A percentile compares a stretch with the other conserved stretches of the same genome.
Conservation (phyloP, 2,113 vertebrate genomes). For the Sporophila hypoxantha region DNA sequence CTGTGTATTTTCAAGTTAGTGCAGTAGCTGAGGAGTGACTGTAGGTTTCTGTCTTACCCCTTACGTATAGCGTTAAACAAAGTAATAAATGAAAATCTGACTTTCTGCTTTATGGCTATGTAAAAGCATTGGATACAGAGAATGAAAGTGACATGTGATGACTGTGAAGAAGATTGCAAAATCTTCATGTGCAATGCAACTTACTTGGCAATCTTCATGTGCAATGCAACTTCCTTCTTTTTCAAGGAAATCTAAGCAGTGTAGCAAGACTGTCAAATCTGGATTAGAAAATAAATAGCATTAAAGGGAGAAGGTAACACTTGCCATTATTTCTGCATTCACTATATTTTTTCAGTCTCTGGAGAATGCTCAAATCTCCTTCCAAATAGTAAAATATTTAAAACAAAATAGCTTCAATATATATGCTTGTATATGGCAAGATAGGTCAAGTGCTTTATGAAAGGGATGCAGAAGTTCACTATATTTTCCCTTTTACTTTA, state of each 20-base stretch:
- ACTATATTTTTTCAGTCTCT: background rate
- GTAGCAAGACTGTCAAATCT: background rate
- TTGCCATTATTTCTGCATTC: slow-evolving; percentile 12
- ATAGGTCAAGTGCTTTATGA: background rate
- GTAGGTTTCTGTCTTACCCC: background rate
- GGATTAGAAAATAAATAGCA: background rate
- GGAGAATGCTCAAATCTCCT: slow-evolving; percentile 24
- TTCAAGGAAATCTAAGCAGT: background rate
- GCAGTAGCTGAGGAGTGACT: slow-evolving; percentile 24
- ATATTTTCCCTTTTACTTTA: slow-evolving; percentile 20
- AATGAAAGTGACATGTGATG: background rate
- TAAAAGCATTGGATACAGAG: background rate
- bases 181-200: background rate
- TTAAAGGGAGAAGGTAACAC: background rate
- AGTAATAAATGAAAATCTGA: slow-evolving; percentile 25
- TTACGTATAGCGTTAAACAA: background rate
- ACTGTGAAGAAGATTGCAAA: background rate
- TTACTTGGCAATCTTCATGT: background rate
- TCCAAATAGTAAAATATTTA: slow-evolving; percentile 34
- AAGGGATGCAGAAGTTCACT: background rate
- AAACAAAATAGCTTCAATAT: slow-evolving; percentile 12
- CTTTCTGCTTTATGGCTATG: background rate
- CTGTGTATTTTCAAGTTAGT: slow-evolving; percentile 9
- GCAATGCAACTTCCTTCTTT: background rate
- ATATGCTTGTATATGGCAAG: background rate